These are phyloP conservation scores for Parauchenoglanis ngamensis DNA, from an alignment of 2,797 vertebrate species.

Conservation along the genomic window DNA sequence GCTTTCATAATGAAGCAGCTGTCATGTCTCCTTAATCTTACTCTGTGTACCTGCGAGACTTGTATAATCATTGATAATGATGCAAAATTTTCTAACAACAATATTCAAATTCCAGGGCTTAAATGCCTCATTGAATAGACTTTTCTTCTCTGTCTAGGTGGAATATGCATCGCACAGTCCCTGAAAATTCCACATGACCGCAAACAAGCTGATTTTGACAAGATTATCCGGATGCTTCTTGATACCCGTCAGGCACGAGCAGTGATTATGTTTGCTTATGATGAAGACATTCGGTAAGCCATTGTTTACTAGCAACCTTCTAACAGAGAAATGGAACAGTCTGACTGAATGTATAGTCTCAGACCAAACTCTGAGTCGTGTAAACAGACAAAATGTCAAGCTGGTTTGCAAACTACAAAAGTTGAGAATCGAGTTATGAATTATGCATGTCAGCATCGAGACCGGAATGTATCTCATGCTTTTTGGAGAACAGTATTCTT, in stretches of 20 bases:
- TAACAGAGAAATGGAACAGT: background rate
- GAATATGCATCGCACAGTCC: constrained; percentile 95
- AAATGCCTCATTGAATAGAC: background rate
- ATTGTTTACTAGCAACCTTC: background rate
- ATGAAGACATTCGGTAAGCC: constrained; percentile 91
- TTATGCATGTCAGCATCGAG: background rate
- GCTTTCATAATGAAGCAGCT: background rate
- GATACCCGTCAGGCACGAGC: constrained; percentile 88
- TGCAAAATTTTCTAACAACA: background rate
- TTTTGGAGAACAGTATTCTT: background rate
- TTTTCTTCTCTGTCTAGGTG: constrained; percentile 74
- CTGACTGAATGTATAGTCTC: background rate
- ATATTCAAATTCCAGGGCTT: background rate
- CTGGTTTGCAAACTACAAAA: background rate
- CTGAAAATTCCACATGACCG: constrained; percentile 90
- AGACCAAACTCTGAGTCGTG: background rate
- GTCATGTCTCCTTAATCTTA: background rate
- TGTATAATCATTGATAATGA: background rate
- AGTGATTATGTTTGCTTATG: constrained; percentile 89
- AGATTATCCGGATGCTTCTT: constrained; percentile 86
- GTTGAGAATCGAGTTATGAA: background rate
- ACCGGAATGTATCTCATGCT: background rate
- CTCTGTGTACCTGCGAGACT: background rate
- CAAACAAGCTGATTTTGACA: constrained; percentile 87
- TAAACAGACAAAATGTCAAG: constrained; percentile 5